phyloP scores from a whole-genome alignment of 2,113 vertebrate genomes.

The Anarrhichthys ocellatus region DNA sequence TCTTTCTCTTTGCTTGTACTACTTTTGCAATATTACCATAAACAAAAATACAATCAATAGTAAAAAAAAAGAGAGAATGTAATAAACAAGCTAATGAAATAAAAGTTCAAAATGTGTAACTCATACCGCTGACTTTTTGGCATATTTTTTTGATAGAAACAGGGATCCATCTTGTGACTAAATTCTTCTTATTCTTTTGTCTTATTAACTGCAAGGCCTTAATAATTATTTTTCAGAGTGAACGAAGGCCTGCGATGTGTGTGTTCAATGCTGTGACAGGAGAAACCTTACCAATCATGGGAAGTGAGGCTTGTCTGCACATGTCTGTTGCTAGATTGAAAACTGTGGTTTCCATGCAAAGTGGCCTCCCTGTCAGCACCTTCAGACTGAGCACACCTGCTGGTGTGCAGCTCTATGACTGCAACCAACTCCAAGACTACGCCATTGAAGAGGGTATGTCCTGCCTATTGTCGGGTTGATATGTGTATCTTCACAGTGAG shows the following conservation, averaged over 20 bases:
- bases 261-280: slow-evolving; percentile 83
- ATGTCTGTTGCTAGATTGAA: slow-evolving; percentile 78
- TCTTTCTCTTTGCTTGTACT: not conserved
- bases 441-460: slow-evolving; percentile 72
- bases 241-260: slow-evolving; percentile 77
- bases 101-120: not conserved
- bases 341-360: slow-evolving; percentile 76
- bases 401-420: slow-evolving; percentile 83
- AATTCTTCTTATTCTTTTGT: not conserved
- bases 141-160: not conserved
- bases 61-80: not conserved
- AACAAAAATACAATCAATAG: not conserved
- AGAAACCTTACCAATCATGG: slow-evolving; percentile 77
- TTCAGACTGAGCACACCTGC: slow-evolving; percentile 80
- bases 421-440: slow-evolving; percentile 82
- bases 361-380: slow-evolving; percentile 80
- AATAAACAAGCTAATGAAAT: not conserved
- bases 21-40: not conserved
- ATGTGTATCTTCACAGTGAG: not conserved
- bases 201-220: not conserved
- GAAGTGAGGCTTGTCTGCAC: slow-evolving; percentile 64
- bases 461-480: not conserved
- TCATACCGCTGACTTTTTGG: not conserved
- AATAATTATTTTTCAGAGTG: slow-evolving; percentile 70
- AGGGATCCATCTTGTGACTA: not conserved